phyloP scores from a whole-genome alignment of 2,888 invertebrate species.

The Tricholauxania praeusta region DNA sequence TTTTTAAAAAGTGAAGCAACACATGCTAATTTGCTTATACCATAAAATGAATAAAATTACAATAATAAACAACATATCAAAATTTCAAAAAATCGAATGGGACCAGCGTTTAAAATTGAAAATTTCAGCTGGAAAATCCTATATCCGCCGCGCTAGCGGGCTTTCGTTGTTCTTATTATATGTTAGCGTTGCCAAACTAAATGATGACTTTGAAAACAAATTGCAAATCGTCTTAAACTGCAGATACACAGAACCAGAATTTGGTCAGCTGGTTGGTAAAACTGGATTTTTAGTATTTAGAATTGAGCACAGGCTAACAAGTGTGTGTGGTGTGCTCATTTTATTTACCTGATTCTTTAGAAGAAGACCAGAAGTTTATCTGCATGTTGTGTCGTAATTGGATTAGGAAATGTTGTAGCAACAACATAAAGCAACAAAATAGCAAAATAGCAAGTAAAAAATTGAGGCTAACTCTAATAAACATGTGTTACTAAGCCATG shows the following conservation, averaged over 20 bases:
- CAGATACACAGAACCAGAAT: not conserved
- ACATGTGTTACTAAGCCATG: not conserved
- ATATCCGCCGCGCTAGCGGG: too few species aligned
- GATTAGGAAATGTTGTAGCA: not conserved
- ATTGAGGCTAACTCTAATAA: conserved; percentile 14
- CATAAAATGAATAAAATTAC: too few species aligned
- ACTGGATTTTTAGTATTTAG: conserved; percentile 16
- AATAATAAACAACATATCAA: not conserved
- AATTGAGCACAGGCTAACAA: conserved; percentile 5
- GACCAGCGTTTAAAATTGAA: too few species aligned
- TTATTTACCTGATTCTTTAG: conserved; percentile 8
- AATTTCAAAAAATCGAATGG: too few species aligned
- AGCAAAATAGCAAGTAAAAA: too few species aligned
- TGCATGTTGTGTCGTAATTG: conserved; percentile 26
- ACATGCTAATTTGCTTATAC: not conserved
- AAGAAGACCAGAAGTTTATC: conserved; percentile 11
- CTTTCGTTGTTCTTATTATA: not conserved
- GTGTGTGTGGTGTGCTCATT: conserved; percentile 3
- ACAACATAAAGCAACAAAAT: not conserved
- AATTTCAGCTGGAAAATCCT: too few species aligned
- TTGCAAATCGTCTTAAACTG: not conserved
- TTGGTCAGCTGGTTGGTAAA: conserved; percentile 12
- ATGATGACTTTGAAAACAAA: conserved; percentile 3
- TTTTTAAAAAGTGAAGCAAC: not conserved
- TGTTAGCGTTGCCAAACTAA: not conserved